Evolutionary conservation across 2,888 invertebrate species (phyloP).

Genomic region (Eristalinus aeneus): DNA sequence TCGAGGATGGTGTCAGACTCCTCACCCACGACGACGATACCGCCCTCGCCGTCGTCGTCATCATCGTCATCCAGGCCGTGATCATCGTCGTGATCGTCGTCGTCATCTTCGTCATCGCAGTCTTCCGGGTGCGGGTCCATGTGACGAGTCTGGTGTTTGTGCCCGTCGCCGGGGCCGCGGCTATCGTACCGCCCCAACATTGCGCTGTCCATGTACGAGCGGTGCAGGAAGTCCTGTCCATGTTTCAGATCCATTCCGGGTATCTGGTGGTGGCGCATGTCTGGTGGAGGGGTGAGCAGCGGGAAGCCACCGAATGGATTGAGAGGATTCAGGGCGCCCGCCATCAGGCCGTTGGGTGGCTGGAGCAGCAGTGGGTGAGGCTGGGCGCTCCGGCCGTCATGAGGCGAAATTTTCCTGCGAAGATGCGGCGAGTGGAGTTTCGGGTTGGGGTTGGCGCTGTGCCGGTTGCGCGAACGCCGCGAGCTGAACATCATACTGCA

Average conservation of each 20-base stretch:
- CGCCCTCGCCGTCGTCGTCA: constrained; percentile 82
- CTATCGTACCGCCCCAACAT: constrained; percentile 82
- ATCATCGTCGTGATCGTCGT: constrained; percentile 79
- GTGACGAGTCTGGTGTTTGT: constrained; percentile 49
- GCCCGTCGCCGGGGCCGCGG: constrained; percentile 53
- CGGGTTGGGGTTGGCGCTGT: constrained; percentile 99
- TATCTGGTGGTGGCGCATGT: constrained; percentile 78
- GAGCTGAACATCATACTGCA: constrained; percentile 99
- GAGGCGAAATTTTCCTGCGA: constrained; percentile 95
- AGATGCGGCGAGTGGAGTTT: constrained; percentile 98
- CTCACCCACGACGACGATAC: constrained; percentile 90
- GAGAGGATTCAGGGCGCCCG: constrained; percentile 86
- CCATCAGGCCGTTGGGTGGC: constrained; percentile 82
- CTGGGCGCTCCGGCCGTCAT: constrained; percentile 94
- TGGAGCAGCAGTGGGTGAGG: constrained; percentile 91
- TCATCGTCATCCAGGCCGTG: constrained; percentile 78
- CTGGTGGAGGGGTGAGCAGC: constrained; percentile 85
- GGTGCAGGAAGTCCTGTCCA: constrained; percentile 82
- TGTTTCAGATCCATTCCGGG: constrained; percentile 85
- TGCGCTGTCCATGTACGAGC: constrained; percentile 81
- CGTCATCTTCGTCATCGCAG: constrained; percentile 77
- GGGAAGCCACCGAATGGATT: constrained; percentile 91
- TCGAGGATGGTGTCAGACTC: constrained; percentile 85
- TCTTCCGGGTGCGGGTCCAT: constrained; percentile 73
- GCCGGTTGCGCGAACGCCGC: constrained; percentile 95